Base-by-base conservation (phyloP, 2,797 vertebrate species). In the Cryptoprocta ferox region DNA sequence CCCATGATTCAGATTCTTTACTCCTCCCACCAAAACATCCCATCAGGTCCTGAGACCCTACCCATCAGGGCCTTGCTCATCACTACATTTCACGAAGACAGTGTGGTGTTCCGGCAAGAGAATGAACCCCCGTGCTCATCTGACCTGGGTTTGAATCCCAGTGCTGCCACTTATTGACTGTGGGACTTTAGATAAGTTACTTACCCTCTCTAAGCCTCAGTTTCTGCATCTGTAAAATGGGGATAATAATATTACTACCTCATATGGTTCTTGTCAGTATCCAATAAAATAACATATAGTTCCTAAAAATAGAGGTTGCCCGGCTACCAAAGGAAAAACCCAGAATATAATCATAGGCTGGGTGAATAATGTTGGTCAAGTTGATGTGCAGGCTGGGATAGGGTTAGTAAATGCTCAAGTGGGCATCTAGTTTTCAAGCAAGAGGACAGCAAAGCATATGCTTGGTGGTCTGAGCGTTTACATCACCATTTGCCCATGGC, bases 131-230 rank as follows among this genome's bases (percentile, higher is more conserved):
- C 61, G 39, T 87, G n/a, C 93, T 95, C 61, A 37, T 93, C 63
- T 70, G 95, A 61, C 65, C 89, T 93, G 93, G n/a, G 82, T 87
- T 95, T 89, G 80, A 92, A 93, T 95, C 61, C 95, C 90, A 94
- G 85, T 61, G 85, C 88, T 97, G 71, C 42, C 28, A 76, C 66
- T 94, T 94, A 91, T 78, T 90, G 94, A 96, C 88, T 97, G 18
- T 70, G 65, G 94, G 89, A 92, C 88, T 96, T 97, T 90, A 95
- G 83, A 75, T n/a, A 94, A 83, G 24, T 97, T 96, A 93, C 83
- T 96, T 93, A 91, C 84, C 85, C 95, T 96, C 73, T 95, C 89
- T 97, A 97, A 97, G 96, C 95, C 95, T 97, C 92, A 94, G 89
- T 95, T 95, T 97, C 92, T 97, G 96, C 94, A 97, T 97, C 85